Percentiles rank a stretch among this genome's conserved stretches.
These are phyloP conservation scores for Canis aureus DNA, from an alignment of 2,113 vertebrate genomes.

Conservation along the genomic window DNA sequence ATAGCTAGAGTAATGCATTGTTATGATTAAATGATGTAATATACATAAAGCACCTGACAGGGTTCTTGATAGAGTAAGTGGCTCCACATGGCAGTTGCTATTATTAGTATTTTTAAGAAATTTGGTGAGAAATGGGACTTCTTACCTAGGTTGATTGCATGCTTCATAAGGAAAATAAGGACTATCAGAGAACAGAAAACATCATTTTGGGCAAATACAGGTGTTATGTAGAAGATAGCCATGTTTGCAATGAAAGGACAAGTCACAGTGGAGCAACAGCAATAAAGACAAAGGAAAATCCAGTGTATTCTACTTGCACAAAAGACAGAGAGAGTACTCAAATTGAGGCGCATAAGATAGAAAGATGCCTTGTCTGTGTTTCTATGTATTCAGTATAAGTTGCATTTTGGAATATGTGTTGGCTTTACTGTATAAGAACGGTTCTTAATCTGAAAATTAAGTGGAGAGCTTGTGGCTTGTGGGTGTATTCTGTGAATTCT, in stretches of 20 bases:
- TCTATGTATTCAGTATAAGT: not conserved
- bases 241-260: not conserved
- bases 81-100: not conserved
- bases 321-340: not conserved
- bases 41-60: not conserved
- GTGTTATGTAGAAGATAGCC: not conserved
- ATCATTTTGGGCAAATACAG: not conserved
- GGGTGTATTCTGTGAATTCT: not conserved
- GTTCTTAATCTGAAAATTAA: not conserved
- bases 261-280: no score
- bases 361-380: not conserved
- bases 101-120: not conserved
- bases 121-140: not conserved
- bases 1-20: not conserved
- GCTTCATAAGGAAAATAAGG: not conserved
- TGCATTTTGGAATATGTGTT: not conserved
- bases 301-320: not conserved
- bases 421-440: not conserved
- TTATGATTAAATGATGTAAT: not conserved
- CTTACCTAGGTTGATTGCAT: not conserved
- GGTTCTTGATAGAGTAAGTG: not conserved
- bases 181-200: not conserved
- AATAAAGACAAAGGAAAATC: no score
- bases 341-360: accelerated
- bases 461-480: not conserved